phyloP scores from a whole-genome alignment of 2,797 vertebrate species.

The Clarias platycephalus region DNA sequence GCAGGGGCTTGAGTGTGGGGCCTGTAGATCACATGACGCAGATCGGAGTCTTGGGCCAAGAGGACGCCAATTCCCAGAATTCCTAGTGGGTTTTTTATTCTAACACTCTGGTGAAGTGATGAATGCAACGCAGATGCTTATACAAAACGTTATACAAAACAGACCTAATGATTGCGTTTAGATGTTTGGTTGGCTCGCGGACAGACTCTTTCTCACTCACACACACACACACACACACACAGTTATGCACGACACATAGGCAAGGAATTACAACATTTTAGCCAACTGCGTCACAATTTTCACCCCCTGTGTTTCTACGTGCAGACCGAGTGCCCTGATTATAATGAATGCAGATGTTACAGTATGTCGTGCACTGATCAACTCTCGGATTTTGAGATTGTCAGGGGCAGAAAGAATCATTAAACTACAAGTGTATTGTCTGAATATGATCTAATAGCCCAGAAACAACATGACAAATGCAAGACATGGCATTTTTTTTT shows the following conservation, averaged over 20 bases:
- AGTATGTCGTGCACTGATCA: not conserved
- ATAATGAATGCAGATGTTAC: conserved; percentile 51
- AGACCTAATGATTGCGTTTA: not conserved
- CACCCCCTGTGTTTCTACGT: conserved; percentile 70
- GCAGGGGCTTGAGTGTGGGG: conserved; percentile 69
- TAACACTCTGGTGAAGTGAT: conserved; percentile 71
- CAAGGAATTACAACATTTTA: conserved; percentile 66
- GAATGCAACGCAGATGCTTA: conserved; percentile 67
- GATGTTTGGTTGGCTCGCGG: not conserved
- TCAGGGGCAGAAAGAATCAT: conserved; percentile 37
- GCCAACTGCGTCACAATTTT: conserved; percentile 86
- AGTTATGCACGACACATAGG: conserved; percentile 39
- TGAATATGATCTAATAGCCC: conserved; percentile 25
- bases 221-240: not conserved
- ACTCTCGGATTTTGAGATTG: conserved; percentile 13
- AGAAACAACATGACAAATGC: conserved; percentile 27
- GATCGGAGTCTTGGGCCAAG: not conserved
- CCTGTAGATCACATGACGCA: conserved; percentile 71
- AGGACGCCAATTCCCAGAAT: conserved; percentile 77
- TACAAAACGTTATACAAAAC: conserved; percentile 43
- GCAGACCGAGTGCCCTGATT: conserved; percentile 62
- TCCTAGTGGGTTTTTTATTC: conserved; percentile 64
- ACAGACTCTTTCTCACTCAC: not conserved
- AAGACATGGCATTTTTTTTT: not conserved
- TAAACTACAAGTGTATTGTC: conserved; percentile 49